Conservation (phyloP, 2,888 invertebrate species). For the Orthosia cruda region DNA sequence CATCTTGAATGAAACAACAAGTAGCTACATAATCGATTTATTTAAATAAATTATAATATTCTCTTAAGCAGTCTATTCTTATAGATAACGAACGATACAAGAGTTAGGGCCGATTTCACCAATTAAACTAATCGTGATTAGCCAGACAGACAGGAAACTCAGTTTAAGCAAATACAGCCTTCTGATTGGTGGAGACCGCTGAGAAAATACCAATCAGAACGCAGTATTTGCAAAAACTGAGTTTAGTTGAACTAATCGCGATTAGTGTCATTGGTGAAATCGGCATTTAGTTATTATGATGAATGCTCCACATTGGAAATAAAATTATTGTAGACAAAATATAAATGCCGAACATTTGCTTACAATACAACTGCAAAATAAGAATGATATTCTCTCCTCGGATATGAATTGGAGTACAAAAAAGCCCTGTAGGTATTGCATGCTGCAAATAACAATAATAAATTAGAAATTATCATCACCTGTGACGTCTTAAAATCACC, state of each 20-base stretch:
- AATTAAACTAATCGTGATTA: too few relatives aligned
- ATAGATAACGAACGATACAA: slow-evolving; percentile 67
- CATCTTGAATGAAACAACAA: slow-evolving; percentile 2
- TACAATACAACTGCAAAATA: slow-evolving; percentile 45
- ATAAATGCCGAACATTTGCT: slow-evolving; percentile 45
- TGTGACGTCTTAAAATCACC: too few relatives aligned
- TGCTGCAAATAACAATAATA: not conserved
- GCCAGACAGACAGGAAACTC: too few relatives aligned
- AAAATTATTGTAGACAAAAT: slow-evolving; percentile 59
- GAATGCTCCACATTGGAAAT: slow-evolving; percentile 60
- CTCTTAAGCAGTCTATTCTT: slow-evolving; percentile 82
- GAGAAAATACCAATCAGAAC: too few relatives aligned
- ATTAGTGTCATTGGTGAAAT: too few relatives aligned
- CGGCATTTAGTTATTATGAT: slow-evolving; percentile 26
- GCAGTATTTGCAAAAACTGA: too few relatives aligned
- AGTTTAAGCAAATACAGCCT: too few relatives aligned
- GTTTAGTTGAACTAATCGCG: too few relatives aligned
- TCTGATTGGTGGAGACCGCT: too few relatives aligned
- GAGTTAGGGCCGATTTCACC: slow-evolving; percentile 19
- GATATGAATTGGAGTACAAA: not conserved
- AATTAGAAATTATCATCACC: too few relatives aligned
- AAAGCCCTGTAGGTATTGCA: slow-evolving; percentile 12
- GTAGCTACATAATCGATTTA: slow-evolving; percentile 78
- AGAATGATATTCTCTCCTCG: slow-evolving; percentile 24
- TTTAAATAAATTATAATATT: slow-evolving; percentile 83